Conservation (phyloP, 2,888 invertebrate genomes). For the Ferrisia virgata region DNA sequence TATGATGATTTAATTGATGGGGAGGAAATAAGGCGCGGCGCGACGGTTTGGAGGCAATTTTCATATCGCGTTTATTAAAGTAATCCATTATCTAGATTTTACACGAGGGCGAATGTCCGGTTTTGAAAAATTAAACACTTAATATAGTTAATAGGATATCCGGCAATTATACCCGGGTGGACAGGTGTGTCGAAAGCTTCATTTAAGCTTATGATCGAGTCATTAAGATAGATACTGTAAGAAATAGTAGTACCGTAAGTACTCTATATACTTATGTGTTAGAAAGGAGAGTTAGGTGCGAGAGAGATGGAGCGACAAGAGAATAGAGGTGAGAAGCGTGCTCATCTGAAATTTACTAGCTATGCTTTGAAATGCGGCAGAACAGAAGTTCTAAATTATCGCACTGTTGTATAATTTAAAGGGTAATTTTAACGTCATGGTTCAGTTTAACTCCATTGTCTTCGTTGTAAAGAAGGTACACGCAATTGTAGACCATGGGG, state of each 20-base stretch:
- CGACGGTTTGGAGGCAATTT: too few relatives aligned
- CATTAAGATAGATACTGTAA: neutral
- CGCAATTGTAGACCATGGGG: neutral
- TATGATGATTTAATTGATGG: neutral
- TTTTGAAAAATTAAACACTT: slow-evolving; percentile 4
- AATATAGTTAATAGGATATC: neutral
- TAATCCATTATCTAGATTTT: neutral
- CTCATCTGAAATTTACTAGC: slow-evolving; percentile 5
- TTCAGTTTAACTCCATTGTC: slow-evolving; percentile 17
- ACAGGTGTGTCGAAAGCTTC: neutral
- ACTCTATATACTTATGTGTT: neutral
- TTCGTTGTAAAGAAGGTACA: neutral
- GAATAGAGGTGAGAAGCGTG: too few relatives aligned
- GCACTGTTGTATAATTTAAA: slow-evolving; percentile 14
- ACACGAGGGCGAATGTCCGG: neutral
- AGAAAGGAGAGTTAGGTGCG: neutral
- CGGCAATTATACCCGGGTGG: neutral
- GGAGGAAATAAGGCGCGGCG: too few relatives aligned
- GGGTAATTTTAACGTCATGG: slow-evolving; percentile 17
- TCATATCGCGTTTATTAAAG: neutral
- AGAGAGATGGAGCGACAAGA: neutral
- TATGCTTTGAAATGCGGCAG: slow-evolving; percentile 8
- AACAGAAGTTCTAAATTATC: slow-evolving; percentile 17
- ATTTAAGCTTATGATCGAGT: neutral
- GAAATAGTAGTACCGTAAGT: neutral